Evolutionary conservation across 2,113 vertebrate species (phyloP).

Genomic region (Monopterus albus): DNA sequence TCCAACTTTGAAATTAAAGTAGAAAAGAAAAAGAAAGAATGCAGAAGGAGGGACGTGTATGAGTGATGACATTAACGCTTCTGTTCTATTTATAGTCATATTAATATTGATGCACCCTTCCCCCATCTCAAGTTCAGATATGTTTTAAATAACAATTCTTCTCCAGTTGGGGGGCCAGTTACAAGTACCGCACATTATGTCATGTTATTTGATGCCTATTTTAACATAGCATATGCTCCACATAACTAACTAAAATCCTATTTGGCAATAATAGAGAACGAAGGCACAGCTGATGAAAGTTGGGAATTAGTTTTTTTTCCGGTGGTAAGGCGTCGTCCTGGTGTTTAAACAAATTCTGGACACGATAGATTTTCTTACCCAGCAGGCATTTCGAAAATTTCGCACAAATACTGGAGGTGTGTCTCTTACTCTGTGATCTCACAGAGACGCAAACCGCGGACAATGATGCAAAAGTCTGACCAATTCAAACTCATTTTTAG

Average conservation of each 20-base stretch:
- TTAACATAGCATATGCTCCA: slow-evolving; percentile 24
- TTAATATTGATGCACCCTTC: slow-evolving; percentile 76
- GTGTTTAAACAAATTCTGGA: slow-evolving; percentile 10
- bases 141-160: slow-evolving; percentile 59
- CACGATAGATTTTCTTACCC: slow-evolving; percentile 71
- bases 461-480: slow-evolving; percentile 17
- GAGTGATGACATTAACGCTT: slow-evolving; percentile 61
- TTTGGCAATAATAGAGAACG: neutral
- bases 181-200: neutral
- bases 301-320: slow-evolving; percentile 18
- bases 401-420: slow-evolving; percentile 76
- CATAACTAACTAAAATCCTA: slow-evolving; percentile 13
- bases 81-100: slow-evolving; percentile 81
- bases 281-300: neutral
- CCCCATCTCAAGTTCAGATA: slow-evolving; percentile 45
- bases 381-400: slow-evolving; percentile 78
- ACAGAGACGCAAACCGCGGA: slow-evolving; percentile 11
- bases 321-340: slow-evolving; percentile 36
- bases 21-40: slow-evolving; percentile 23
- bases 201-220: neutral
- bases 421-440: slow-evolving; percentile 64
- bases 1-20: neutral
- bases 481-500: neutral
- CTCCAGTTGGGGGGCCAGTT: slow-evolving; percentile 43
- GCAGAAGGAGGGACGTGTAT: slow-evolving; percentile 24